phyloP scores from a whole-genome alignment of 2,113 vertebrate species.

The Oncorhynchus tshawytscha region DNA sequence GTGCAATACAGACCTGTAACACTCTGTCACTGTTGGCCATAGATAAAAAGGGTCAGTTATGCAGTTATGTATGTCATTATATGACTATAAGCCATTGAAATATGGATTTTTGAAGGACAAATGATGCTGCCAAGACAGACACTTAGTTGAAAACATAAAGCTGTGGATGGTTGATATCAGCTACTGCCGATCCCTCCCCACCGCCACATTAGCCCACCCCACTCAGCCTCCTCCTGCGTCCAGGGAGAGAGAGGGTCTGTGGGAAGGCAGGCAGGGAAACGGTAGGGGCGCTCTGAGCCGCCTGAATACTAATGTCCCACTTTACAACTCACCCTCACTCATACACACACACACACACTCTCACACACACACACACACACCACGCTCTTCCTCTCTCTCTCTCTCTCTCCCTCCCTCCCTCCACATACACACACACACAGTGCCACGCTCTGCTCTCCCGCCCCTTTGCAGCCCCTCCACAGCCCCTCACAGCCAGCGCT shows the following conservation, averaged over 20 bases:
- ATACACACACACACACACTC: background rate
- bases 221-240: background rate
- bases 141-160: too few relatives aligned
- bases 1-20: too few relatives aligned
- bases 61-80: too few relatives aligned
- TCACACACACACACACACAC: background rate
- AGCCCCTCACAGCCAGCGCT: conserved; percentile 69
- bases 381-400: background rate
- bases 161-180: too few relatives aligned
- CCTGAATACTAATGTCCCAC: conserved; percentile 89
- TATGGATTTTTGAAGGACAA: too few relatives aligned
- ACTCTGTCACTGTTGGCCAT: too few relatives aligned
- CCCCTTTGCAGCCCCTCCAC: conserved; percentile 56
- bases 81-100: too few relatives aligned
- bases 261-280: conserved; percentile 54
- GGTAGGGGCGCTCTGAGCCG: conserved; percentile 35
- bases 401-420: background rate
- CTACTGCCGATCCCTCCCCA: background rate
- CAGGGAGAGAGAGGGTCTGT: conserved; percentile 46
- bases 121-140: too few relatives aligned
- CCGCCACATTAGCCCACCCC: background rate
- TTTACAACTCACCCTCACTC: conserved; percentile 35
- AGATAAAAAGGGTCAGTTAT: too few relatives aligned
- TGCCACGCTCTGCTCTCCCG: background rate
- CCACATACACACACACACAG: background rate